Evolutionary conservation across 2,888 invertebrate species (phyloP).

Genomic region (Oligia fasciuncula): DNA sequence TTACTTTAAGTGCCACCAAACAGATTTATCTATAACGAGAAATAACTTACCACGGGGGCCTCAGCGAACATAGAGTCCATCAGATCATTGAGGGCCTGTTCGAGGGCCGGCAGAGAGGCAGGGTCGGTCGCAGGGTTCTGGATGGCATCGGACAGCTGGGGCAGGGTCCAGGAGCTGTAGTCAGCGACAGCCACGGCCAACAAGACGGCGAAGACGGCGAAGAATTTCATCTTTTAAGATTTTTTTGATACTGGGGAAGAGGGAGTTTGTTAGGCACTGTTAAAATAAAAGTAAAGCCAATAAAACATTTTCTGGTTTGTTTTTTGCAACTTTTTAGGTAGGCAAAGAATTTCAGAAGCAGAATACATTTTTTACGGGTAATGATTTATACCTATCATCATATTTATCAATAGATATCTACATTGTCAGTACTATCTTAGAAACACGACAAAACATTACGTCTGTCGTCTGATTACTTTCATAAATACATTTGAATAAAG

Average conservation of each 20-base stretch:
- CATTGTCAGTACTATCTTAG: slow-evolving; percentile 3
- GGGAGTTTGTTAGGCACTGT: not conserved
- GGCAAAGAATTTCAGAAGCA: not conserved
- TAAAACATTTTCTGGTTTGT: not conserved
- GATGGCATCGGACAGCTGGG: slow-evolving; percentile 75
- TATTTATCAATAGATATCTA: slow-evolving; percentile 21
- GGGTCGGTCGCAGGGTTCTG: slow-evolving; percentile 73
- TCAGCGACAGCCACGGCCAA: slow-evolving; percentile 69
- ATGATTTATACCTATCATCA: not conserved
- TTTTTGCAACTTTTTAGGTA: not conserved
- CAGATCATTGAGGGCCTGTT: slow-evolving; percentile 74
- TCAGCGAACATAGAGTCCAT: slow-evolving; percentile 74
- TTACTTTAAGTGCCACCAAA: not conserved
- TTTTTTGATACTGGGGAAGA: slow-evolving; percentile 51
- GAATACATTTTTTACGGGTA: not conserved
- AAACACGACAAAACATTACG: not conserved
- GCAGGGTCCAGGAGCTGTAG: slow-evolving; percentile 69
- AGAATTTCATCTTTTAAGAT: slow-evolving; percentile 78
- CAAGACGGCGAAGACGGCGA: slow-evolving; percentile 77
- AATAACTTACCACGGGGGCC: slow-evolving; percentile 68
- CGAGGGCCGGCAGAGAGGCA: slow-evolving; percentile 70
- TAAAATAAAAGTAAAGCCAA: not conserved
- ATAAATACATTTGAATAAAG: not conserved
- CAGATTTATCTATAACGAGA: not conserved
- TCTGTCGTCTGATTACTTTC: not conserved